Evolutionary conservation across 2,888 invertebrate species (phyloP).

Genomic region (Drosophila monieri): DNA sequence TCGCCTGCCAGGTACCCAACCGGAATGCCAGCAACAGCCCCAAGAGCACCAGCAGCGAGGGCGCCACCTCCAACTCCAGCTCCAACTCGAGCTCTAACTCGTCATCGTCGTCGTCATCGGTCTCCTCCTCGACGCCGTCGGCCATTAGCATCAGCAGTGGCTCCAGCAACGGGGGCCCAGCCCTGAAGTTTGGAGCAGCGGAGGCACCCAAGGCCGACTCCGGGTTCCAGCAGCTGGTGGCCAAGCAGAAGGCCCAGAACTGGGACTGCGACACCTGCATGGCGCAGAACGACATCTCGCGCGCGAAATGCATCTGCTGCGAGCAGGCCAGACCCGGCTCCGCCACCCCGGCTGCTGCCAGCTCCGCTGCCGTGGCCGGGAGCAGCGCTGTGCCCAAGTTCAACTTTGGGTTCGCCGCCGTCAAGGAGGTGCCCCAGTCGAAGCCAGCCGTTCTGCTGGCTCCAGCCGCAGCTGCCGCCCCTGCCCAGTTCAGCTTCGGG

Average conservation of each 20-base stretch:
- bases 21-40: constrained; percentile 66
- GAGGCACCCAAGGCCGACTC: constrained; percentile 58
- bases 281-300: constrained; percentile 85
- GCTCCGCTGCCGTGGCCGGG: not conserved
- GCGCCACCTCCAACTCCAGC: not conserved
- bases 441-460: constrained; percentile 1
- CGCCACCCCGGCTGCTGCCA: constrained; percentile 14
- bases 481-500: constrained; percentile 16
- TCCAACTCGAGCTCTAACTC: constrained; percentile 1
- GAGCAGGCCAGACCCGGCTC: constrained; percentile 85
- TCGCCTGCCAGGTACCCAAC: constrained; percentile 85
- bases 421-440: constrained; percentile 10
- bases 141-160: constrained; percentile 18
- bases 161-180: constrained; percentile 12
- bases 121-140: not conserved
- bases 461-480: not conserved
- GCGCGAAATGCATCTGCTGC: constrained; percentile 86
- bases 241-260: constrained; percentile 80
- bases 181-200: constrained; percentile 60
- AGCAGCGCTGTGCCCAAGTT: constrained; percentile 68
- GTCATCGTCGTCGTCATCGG: constrained; percentile 3
- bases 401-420: constrained; percentile 79
- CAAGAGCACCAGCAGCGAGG: not conserved
- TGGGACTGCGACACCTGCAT: constrained; percentile 88
- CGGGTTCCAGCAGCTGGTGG: constrained; percentile 82